Evolutionary conservation across 2,797 vertebrate species (phyloP), one percentile per base, ranked within the genome.

Genomic region (Luscinia megarhynchos): DNA sequence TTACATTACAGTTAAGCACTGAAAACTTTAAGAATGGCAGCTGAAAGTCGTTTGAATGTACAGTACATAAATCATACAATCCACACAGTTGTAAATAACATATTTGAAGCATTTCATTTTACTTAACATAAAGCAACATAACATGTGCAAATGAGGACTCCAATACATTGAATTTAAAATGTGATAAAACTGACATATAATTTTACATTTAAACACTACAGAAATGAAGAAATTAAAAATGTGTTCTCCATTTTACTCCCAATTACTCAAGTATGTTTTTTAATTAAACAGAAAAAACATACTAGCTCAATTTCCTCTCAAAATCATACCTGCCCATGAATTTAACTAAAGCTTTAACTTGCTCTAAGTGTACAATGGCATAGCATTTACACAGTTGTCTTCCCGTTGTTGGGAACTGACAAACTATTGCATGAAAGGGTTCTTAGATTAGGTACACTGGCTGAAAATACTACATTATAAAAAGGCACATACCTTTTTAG

Each of bases 21-120:
- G 95, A 95, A 97, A 97, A 97, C 89, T 96, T 97, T 85, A 97
- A 97, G 89, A 94, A 97, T 81, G 87, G 94, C 96, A 97, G 93
- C 92, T 96, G 96, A 94, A 96, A 97, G 95, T 95, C 74, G 90
- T 97, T 67, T 97, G 77, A 97, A 98, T 95, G 57, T 97, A 98
- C 97, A 95, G 95, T 98, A 98, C 97, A 95, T 93, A 97, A 97
- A 98, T 97, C 92, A 97, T 97, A 98, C 94, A 97, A 95, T 96
- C 81, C 95, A 98, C 96, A 95, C 95, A 50, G 23, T 66, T 95
- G 95, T 87, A 96, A 97, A 96, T 96, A 97, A 97, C 97, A 94
- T 97, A 95, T 97, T 41, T 94, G 94, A 97, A 97, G 90, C 94
- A 97, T 94, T 97, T 97, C 50, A 95, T 97, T 98, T 97, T 95